phyloP scores from a whole-genome alignment of 2,888 invertebrate species.

The Stenodera caucasica region DNA sequence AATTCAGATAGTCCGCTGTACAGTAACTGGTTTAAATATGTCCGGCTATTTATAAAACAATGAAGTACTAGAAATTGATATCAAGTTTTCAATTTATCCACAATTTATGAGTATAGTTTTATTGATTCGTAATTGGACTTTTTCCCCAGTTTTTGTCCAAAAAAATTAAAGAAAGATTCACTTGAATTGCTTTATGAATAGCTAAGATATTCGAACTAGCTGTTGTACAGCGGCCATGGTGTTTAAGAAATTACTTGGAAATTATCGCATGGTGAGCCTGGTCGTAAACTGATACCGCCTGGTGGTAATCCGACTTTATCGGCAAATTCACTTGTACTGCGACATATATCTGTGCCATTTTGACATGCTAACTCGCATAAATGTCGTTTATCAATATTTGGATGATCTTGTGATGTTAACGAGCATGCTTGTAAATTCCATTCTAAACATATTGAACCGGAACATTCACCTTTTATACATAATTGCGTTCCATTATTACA shows the following conservation, averaged over 20 bases:
- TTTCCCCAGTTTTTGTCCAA: no score
- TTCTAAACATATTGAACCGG: slow-evolving; percentile 92
- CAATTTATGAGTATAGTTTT: no score
- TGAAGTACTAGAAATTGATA: no score
- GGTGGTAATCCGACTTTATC: slow-evolving; percentile 69
- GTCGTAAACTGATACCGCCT: slow-evolving; percentile 84
- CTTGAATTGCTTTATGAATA: no score
- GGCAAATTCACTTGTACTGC: slow-evolving; percentile 87
- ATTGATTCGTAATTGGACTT: no score
- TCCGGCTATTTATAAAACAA: no score
- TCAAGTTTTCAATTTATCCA: neutral
- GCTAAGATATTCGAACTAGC: no score
- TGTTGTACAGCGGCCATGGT: no score
- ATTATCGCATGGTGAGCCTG: slow-evolving; percentile 98
- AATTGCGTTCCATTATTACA: slow-evolving; percentile 92
- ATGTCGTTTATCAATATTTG: slow-evolving; percentile 78
- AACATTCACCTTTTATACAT: slow-evolving; percentile 88
- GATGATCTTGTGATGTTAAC: slow-evolving; percentile 76
- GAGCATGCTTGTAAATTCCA: slow-evolving; percentile 97
- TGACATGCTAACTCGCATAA: slow-evolving; percentile 98
- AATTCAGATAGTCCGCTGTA: no score
- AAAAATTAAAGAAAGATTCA: no score
- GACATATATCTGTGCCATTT: slow-evolving; percentile 77
- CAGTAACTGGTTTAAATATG: no score
- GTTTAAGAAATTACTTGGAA: slow-evolving; percentile 71